These are phyloP conservation scores for Mamestra configurata DNA, from an alignment of 1,140 invertebrate genomes.

Conservation along the genomic window DNA sequence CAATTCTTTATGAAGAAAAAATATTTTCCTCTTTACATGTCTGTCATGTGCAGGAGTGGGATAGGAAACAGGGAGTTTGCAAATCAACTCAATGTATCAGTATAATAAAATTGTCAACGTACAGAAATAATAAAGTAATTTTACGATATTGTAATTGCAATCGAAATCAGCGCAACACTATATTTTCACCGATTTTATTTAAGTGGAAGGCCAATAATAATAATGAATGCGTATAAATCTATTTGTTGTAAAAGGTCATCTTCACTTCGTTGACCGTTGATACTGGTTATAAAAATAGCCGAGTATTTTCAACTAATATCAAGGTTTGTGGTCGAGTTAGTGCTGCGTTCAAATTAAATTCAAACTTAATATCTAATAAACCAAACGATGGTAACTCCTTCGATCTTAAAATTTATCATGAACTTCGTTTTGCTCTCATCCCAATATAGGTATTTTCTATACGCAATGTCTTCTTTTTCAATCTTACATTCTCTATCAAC, in stretches of 20 bases:
- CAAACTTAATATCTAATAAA: not conserved
- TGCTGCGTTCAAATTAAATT: slow-evolving; percentile 55
- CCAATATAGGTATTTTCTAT: no score
- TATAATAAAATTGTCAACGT: no score
- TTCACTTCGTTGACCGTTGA: slow-evolving; percentile 52
- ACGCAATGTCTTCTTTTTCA: no score
- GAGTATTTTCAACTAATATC: slow-evolving; percentile 47
- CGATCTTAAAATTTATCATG: not conserved
- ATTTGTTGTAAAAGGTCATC: slow-evolving; percentile 55
- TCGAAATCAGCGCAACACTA: no score
- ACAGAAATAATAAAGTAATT: no score
- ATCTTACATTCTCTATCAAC: no score
- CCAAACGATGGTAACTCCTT: not conserved
- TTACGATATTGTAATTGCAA: no score
- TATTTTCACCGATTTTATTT: not conserved
- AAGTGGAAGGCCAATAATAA: slow-evolving; percentile 18
- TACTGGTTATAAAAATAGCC: slow-evolving; percentile 59
- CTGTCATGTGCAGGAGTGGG: no score
- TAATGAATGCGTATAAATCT: slow-evolving; percentile 48
- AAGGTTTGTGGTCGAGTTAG: slow-evolving; percentile 49
- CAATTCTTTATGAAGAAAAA: not conserved
- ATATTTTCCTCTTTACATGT: no score
- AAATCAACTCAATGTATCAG: no score
- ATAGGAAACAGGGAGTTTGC: no score
- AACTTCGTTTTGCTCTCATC: no score